Percentiles rank a stretch among this genome's conserved stretches.
These are phyloP conservation scores for Polydrusus cervinus DNA, from an alignment of 2,888 invertebrate genomes.

Conservation along the genomic window DNA sequence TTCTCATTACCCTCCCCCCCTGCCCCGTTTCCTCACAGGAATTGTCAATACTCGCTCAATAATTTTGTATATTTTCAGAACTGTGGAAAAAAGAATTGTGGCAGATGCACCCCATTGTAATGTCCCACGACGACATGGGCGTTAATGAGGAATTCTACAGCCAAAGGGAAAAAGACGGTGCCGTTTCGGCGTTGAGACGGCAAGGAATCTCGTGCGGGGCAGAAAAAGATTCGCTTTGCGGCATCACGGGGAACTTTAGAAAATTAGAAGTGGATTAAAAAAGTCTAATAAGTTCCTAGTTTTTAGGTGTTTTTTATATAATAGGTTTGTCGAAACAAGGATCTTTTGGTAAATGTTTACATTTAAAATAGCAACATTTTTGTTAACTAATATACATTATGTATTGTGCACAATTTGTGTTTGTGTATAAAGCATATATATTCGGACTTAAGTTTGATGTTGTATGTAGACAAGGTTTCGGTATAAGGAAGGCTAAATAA, in stretches of 20 bases:
- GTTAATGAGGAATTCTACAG: slow-evolving; percentile 81
- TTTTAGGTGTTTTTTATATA: background rate
- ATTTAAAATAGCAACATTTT: too few species aligned
- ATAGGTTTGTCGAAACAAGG: background rate
- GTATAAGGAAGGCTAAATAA: too few species aligned
- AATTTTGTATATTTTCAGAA: slow-evolving; percentile 65
- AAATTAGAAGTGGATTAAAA: slow-evolving; percentile 84
- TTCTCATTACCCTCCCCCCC: too few species aligned
- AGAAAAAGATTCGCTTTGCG: slow-evolving; percentile 80
- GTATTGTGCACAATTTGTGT: too few species aligned
- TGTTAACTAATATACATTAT: too few species aligned
- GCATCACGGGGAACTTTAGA: slow-evolving; percentile 84
- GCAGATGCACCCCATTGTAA: slow-evolving; percentile 75
- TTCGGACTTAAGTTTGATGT: too few species aligned
- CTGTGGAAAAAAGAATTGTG: slow-evolving; percentile 82
- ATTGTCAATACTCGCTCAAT: background rate
- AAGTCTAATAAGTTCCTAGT: background rate
- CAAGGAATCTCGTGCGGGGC: slow-evolving; percentile 74
- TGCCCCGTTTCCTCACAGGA: too few species aligned
- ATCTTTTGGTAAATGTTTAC: background rate
- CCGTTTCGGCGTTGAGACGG: slow-evolving; percentile 81
- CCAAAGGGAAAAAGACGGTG: slow-evolving; percentile 82
- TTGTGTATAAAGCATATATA: too few species aligned
- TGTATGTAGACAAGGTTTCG: too few species aligned
- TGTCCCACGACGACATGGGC: slow-evolving; percentile 81